phyloP scores from a whole-genome alignment of 2,113 vertebrate species.

The Sapajus apella region DNA sequence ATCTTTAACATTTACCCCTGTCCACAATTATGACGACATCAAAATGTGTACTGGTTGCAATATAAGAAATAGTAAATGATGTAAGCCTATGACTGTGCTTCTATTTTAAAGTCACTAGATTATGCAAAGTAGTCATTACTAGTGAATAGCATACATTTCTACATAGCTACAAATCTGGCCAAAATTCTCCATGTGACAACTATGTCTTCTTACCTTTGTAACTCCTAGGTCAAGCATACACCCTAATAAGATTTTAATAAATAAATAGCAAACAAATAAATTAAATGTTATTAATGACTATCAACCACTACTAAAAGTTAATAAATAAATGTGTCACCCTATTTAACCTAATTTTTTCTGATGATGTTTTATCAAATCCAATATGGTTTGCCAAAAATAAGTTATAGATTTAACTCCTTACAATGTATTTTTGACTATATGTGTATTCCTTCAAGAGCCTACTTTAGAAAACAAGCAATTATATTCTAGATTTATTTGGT shows the following conservation, averaged over 20 bases:
- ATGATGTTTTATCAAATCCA: not conserved
- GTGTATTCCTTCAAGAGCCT: not conserved
- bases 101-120: not conserved
- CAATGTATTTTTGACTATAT: not conserved
- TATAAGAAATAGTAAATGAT: not conserved
- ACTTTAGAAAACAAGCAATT: not conserved
- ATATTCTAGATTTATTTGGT: not conserved
- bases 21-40: not conserved
- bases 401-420: not conserved
- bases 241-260: not conserved
- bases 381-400: not conserved
- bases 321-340: too few relatives aligned
- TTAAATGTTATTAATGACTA: not conserved
- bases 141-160: not conserved
- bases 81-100: not conserved
- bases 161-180: not conserved
- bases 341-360: not conserved
- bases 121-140: too few relatives aligned
- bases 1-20: too few relatives aligned
- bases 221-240: not conserved
- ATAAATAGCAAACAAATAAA: not conserved
- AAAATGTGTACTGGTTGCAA: not conserved
- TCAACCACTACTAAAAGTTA: not conserved
- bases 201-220: not conserved
- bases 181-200: not conserved